A percentile compares a stretch with the other conserved stretches of the same genome.
phyloP scores from a whole-genome alignment of 2,113 vertebrate genomes.

The Columba janthina region DNA sequence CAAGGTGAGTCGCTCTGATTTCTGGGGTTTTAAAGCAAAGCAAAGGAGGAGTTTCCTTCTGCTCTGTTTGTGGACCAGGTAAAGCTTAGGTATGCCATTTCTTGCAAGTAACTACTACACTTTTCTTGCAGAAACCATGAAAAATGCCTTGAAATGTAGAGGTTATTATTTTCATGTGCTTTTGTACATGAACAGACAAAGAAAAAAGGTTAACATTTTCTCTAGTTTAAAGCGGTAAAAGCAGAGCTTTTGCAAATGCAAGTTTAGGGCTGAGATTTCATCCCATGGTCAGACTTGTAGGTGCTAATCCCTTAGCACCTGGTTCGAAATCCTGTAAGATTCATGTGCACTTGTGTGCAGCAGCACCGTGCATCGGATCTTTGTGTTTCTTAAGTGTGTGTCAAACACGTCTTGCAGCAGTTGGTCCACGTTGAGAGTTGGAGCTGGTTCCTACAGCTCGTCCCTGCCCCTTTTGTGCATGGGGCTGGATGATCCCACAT shows the following conservation, averaged over 20 bases:
- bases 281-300: not conserved
- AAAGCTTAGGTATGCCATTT: not conserved
- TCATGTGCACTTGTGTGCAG: not conserved
- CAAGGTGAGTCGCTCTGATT: conserved; percentile 79
- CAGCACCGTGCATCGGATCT: not conserved
- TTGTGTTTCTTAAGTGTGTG: not conserved
- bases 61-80: not conserved
- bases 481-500: not conserved
- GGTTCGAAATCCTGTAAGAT: not conserved
- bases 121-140: not conserved
- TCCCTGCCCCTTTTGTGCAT: not conserved
- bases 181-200: not conserved
- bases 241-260: not conserved
- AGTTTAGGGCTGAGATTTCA: not conserved
- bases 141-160: not conserved
- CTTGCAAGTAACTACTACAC: not conserved
- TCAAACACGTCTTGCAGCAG: not conserved
- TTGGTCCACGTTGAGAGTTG: not conserved
- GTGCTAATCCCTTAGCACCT: not conserved
- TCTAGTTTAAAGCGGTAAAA: not conserved
- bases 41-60: not conserved
- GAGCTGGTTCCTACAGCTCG: not conserved
- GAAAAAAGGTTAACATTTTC: not conserved
- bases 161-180: not conserved
- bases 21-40: not conserved